Percentiles rank a stretch among this genome's conserved stretches.
These are phyloP conservation scores for Dromococcyx pavoninus DNA, from an alignment of 2,797 vertebrate species.

Conservation along the genomic window DNA sequence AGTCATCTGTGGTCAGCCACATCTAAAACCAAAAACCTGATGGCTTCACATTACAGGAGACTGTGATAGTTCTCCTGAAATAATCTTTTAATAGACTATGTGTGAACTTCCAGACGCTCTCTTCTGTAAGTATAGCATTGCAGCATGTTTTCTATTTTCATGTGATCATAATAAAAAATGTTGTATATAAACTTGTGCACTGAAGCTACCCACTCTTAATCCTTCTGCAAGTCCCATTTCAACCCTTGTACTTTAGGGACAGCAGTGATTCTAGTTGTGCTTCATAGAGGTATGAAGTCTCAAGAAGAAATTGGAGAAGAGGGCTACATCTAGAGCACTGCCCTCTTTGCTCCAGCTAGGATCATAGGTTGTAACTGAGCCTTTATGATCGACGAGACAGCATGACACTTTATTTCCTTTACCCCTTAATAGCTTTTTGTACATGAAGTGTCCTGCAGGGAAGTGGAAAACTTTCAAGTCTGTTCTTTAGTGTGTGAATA, in stretches of 20 bases:
- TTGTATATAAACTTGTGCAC: neutral
- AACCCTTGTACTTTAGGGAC: neutral
- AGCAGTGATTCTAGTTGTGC: neutral
- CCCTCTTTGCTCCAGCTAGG: neutral
- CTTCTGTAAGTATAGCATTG: neutral
- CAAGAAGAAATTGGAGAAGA: neutral
- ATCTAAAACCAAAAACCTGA: slow-evolving; percentile 35
- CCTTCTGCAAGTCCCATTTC: neutral
- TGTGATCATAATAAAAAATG: neutral
- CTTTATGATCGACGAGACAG: neutral
- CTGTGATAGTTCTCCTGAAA: neutral
- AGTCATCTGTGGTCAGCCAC: slow-evolving; percentile 58
- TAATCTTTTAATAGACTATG: neutral
- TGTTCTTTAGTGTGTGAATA: neutral
- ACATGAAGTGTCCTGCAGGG: neutral
- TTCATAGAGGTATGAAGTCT: neutral
- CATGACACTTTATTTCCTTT: neutral
- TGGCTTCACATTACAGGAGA: neutral
- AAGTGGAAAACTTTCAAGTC: neutral
- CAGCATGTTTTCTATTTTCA: neutral
- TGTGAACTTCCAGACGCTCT: neutral
- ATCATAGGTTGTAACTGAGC: neutral
- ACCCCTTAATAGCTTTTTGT: neutral
- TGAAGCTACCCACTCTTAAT: neutral
- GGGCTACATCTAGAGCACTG: neutral